Percentiles rank a stretch among this genome's conserved stretches.
phyloP scores from a whole-genome alignment of 64 coral and sea anemone species.

The Montipora sp. region DNA sequence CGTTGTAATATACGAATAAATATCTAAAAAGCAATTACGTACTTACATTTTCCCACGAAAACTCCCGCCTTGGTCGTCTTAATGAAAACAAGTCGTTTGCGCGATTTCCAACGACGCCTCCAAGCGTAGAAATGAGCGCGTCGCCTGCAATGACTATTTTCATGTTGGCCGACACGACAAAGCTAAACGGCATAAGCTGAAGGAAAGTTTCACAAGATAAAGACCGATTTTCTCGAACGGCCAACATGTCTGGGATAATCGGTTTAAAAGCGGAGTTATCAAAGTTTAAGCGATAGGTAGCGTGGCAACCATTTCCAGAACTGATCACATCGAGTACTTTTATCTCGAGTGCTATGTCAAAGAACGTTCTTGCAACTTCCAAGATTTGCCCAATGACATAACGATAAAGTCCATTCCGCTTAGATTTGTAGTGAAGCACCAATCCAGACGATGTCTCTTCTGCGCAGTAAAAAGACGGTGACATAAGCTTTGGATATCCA shows the following conservation, averaged over 20 bases:
- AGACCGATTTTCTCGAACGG: not conserved
- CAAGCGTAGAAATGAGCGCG: slow-evolving; percentile 47
- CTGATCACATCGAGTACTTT: slow-evolving; percentile 7
- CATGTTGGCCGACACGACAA: slow-evolving; percentile 77
- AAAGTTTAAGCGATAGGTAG: slow-evolving; percentile 73
- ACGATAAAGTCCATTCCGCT: slow-evolving; percentile 66
- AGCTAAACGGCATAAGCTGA: slow-evolving; percentile 81
- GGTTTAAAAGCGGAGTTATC: slow-evolving; percentile 78
- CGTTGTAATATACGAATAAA: not conserved
- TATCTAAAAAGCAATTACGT: too few species aligned
- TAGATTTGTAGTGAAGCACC: slow-evolving; percentile 76
- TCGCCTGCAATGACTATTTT: slow-evolving; percentile 46
- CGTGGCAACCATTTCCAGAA: not conserved
- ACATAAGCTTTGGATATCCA: slow-evolving; percentile 80
- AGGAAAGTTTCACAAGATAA: slow-evolving; percentile 66
- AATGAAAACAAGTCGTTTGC: slow-evolving; percentile 58
- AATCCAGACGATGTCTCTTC: slow-evolving; percentile 84
- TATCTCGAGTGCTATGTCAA: slow-evolving; percentile 32
- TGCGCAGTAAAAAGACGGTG: slow-evolving; percentile 76
- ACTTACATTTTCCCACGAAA: slow-evolving; percentile 91
- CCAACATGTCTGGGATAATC: slow-evolving; percentile 32
- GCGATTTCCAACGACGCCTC: slow-evolving; percentile 57
- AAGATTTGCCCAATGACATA: slow-evolving; percentile 82
- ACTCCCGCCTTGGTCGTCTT: slow-evolving; percentile 75
- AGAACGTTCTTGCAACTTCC: slow-evolving; percentile 53